phyloP scores from a whole-genome alignment of 2,888 invertebrate genomes.

The Caenorhabditis sulstoni region DNA sequence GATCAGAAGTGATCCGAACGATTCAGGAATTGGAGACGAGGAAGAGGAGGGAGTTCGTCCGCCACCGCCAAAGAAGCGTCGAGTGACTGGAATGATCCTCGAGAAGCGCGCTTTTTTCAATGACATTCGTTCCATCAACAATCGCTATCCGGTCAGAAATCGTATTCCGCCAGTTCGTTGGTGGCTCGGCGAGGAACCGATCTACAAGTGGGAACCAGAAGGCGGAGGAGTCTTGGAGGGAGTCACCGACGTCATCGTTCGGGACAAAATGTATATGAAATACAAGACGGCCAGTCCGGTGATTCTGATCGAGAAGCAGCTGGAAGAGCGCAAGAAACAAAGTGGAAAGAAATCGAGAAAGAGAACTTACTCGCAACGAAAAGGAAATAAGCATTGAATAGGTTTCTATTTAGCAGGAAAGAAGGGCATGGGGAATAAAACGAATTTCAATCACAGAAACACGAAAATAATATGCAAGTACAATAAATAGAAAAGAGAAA shows the following conservation, averaged over 20 bases:
- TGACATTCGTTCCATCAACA: background rate
- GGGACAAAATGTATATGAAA: background rate
- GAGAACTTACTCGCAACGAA: background rate
- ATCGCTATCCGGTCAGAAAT: slow-evolving; percentile 21
- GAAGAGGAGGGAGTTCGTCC: too few species aligned
- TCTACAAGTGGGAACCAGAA: slow-evolving; percentile 14
- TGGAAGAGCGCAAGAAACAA: background rate
- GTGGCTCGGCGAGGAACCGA: slow-evolving; percentile 48
- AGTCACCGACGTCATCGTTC: slow-evolving; percentile 1
- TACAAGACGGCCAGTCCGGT: slow-evolving; percentile 5
- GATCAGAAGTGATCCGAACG: too few species aligned
- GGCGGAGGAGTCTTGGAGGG: slow-evolving; percentile 6
- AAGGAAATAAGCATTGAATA: background rate
- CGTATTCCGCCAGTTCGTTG: slow-evolving; percentile 41
- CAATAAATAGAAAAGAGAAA: slow-evolving; percentile 6
- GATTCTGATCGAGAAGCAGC: background rate
- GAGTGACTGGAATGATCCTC: too few species aligned
- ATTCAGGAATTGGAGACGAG: too few species aligned
- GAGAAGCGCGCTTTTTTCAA: too few species aligned
- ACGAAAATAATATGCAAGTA: slow-evolving; percentile 24
- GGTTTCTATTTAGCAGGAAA: background rate
- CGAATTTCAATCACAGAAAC: slow-evolving; percentile 27
- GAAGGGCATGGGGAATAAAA: background rate
- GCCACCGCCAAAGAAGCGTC: too few species aligned
- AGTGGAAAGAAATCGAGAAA: background rate